Percentiles rank a stretch among this genome's conserved stretches.
These are phyloP conservation scores for Lithophane socia DNA, from an alignment of 2,888 invertebrate species.

Conservation along the genomic window DNA sequence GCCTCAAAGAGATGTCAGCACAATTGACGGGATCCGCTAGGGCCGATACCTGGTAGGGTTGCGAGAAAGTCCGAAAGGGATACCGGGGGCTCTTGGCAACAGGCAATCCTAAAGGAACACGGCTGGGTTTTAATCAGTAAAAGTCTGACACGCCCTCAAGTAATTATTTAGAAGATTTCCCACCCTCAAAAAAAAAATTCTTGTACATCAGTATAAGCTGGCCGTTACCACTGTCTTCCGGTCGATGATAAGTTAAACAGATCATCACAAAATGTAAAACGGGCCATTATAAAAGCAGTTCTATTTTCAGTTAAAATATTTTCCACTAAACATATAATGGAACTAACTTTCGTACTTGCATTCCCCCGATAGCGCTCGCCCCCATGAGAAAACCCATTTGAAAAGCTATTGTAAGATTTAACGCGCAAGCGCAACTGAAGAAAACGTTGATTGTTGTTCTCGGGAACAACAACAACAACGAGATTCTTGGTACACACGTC, in stretches of 20 bases:
- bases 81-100: no score
- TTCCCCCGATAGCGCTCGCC: background rate
- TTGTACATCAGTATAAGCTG: no score
- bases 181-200: no score
- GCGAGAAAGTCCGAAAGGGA: no score
- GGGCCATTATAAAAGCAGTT: background rate
- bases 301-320: background rate
- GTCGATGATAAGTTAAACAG: background rate
- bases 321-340: background rate
- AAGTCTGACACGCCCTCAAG: no score
- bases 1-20: no score
- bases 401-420: conserved; percentile 46
- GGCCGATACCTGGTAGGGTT: no score
- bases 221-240: background rate
- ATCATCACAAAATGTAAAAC: background rate
- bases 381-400: conserved; percentile 24
- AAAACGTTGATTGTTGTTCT: conserved; percentile 12
- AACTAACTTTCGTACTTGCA: conserved; percentile 8
- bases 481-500: conserved; percentile 1
- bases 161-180: no score
- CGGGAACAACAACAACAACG: conserved; percentile 12
- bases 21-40: no score
- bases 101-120: no score
- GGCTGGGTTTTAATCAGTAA: no score
- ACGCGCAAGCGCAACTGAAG: conserved; percentile 30